Percentiles rank a stretch among this genome's conserved stretches.
These are phyloP conservation scores for Electrona antarctica DNA, from an alignment of 2,113 vertebrate species.

Conservation along the genomic window DNA sequence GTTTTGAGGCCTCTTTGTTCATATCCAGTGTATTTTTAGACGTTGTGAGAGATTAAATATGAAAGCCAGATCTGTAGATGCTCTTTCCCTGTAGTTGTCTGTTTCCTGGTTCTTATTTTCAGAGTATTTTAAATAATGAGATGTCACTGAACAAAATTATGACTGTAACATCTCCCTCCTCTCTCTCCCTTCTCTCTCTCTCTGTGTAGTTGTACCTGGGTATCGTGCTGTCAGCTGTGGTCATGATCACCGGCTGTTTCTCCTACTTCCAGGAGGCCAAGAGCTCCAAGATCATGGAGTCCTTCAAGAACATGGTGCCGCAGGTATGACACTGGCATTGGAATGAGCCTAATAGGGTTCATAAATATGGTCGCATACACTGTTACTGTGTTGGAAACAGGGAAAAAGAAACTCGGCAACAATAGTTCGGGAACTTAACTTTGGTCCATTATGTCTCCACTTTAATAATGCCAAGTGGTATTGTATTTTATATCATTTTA, in stretches of 20 bases:
- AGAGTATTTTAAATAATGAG: too few relatives aligned
- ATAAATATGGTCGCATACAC: too few relatives aligned
- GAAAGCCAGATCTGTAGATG: background rate
- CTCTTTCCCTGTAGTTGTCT: too few relatives aligned
- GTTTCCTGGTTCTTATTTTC: too few relatives aligned
- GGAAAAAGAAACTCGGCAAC: too few relatives aligned
- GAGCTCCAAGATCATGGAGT: slow-evolving; percentile 96
- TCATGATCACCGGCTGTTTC: slow-evolving; percentile 93
- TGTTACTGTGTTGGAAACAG: too few relatives aligned
- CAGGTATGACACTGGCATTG: slow-evolving; percentile 74
- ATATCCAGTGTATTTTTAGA: slow-evolving; percentile 30
- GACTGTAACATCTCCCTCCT: background rate
- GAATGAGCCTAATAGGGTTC: too few relatives aligned
- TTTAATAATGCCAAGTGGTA: too few relatives aligned
- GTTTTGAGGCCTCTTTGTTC: background rate
- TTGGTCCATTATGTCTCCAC: too few relatives aligned
- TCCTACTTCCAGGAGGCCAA: slow-evolving; percentile 95
- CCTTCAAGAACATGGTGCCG: slow-evolving; percentile 95
- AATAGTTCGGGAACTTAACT: too few relatives aligned
- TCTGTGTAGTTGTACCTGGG: slow-evolving; percentile 84
- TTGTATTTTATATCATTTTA: too few relatives aligned
- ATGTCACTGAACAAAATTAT: too few relatives aligned
- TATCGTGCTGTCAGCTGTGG: slow-evolving; percentile 88
- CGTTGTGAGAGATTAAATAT: slow-evolving; percentile 10
- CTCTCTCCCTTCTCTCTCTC: background rate